phyloP scores from a whole-genome alignment of 1,140 invertebrate species.

The Drosophila sulfurigaster region DNA sequence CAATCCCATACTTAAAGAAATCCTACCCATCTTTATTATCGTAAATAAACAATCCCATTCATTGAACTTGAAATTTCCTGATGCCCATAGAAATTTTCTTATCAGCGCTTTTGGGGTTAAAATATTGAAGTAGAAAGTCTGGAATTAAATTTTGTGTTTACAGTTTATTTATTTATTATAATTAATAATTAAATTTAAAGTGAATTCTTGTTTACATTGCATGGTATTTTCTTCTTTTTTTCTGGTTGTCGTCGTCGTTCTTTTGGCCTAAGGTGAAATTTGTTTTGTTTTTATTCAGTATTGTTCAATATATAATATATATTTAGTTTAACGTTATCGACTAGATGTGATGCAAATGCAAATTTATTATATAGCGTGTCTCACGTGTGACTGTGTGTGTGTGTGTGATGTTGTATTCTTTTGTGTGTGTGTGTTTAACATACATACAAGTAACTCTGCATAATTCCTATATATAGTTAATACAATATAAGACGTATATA shows the following conservation, averaged over 20 bases:
- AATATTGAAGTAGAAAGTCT: not conserved
- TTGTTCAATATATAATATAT: conserved; percentile 15
- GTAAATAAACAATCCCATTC: no score
- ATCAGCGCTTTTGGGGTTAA: not conserved
- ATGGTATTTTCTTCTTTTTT: conserved; percentile 19
- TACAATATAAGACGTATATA: conserved; percentile 19
- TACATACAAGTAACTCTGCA: conserved; percentile 43
- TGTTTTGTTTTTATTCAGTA: conserved; percentile 17
- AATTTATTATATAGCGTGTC: conserved; percentile 17
- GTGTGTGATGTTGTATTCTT: conserved; percentile 6
- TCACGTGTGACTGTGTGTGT: not conserved
- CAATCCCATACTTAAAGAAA: no score
- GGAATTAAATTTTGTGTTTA: conserved; percentile 20
- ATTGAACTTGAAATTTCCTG: no score
- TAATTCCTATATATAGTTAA: conserved; percentile 36
- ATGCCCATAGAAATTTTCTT: no score
- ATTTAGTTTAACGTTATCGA: conserved; percentile 40
- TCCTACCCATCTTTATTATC: no score
- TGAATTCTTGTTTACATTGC: conserved; percentile 56
- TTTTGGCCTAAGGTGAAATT: conserved; percentile 48
- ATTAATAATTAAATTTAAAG: conserved; percentile 56
- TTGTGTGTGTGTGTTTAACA: conserved; percentile 19
- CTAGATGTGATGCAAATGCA: conserved; percentile 39
- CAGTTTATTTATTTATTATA: conserved; percentile 53
- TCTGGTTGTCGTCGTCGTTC: not conserved